Base-by-base conservation (phyloP, 2,797 vertebrate genomes). In the Periparus ater region DNA sequence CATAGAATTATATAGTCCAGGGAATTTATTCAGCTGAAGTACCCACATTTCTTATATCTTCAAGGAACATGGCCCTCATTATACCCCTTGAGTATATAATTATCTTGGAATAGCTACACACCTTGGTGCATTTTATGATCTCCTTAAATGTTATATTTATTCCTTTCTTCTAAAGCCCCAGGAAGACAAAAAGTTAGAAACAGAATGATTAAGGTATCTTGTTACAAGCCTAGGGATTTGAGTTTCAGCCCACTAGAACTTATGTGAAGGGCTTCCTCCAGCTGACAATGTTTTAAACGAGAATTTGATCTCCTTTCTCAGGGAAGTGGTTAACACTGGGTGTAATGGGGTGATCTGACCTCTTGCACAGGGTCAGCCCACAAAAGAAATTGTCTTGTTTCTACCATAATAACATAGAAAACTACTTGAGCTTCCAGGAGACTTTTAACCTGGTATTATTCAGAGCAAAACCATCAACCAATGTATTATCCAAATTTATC, bases 41-140 rank as follows among this genome's bases (percentile, higher is more conserved):
- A 85, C 50, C 58, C 58, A 55, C 67, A 91, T 95, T 92, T 92
- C 89, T 87, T 87, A 23, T 79, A 62, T 82, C 82, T 92, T 95
- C 83, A 93, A 82, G 89, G 91, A 67, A 89, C 48, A 57, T 61
- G 60, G 74, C 67, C 68, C 68, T 85, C 87, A 63, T 96, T 94
- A 95, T 83, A 78, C 45, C 40, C 51, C 65, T 78, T 72, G 78
- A 94, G 61, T 70, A 89, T 66, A 38, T 80, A 66, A 96, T 97
- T 97, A 94, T 80, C 87, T 93, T 76, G 53, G 70, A 93, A 85
- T 14, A 91, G 54, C 87, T 92, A 93, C 54, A 85, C 47, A 94
- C 84, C 51, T 94, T 91, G 25, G 67, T 88, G 82, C 82, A 77
- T 93, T 96, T 93, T 93, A 93, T 89, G 74, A 45, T 80, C 48